Evolutionary conservation across 2,797 vertebrate species (phyloP).

Genomic region (Phoxinus dragarum): DNA sequence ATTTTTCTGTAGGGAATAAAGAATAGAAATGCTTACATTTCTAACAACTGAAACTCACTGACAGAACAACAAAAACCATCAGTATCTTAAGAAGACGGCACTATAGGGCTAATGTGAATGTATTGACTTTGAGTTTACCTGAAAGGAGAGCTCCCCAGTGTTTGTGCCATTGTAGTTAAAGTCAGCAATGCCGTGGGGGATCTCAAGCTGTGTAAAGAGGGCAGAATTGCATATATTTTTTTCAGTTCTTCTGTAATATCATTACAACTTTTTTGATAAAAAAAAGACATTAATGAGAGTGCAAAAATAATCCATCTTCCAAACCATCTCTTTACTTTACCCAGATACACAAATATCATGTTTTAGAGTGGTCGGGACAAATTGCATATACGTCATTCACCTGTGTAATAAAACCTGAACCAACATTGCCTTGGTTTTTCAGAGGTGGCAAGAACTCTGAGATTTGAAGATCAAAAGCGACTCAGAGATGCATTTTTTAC

Average conservation of each 20-base stretch:
- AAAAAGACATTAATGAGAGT: neutral
- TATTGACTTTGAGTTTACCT: slow-evolving; percentile 76
- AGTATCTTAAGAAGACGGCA: neutral
- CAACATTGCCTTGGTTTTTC: neutral
- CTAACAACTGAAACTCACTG: neutral
- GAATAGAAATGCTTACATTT: slow-evolving; percentile 24
- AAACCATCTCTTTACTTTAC: neutral
- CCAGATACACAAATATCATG: neutral
- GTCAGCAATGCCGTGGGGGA: slow-evolving; percentile 84
- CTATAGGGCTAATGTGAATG: neutral
- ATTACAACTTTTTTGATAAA: neutral
- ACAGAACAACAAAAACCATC: neutral
- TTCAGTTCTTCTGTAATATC: neutral
- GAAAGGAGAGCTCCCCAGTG: slow-evolving; percentile 82
- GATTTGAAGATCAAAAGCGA: neutral
- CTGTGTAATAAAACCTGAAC: neutral
- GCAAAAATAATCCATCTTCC: neutral
- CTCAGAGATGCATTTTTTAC: neutral
- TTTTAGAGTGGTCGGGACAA: neutral
- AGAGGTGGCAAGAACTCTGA: neutral
- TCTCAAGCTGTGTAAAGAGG: slow-evolving; percentile 79
- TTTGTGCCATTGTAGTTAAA: slow-evolving; percentile 78
- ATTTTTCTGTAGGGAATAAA: slow-evolving; percentile 74
- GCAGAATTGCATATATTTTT: neutral
- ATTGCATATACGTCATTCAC: neutral